These are phyloP conservation scores for Grammomys surdaster DNA, from an alignment of 2,113 vertebrate species.

Conservation along the genomic window DNA sequence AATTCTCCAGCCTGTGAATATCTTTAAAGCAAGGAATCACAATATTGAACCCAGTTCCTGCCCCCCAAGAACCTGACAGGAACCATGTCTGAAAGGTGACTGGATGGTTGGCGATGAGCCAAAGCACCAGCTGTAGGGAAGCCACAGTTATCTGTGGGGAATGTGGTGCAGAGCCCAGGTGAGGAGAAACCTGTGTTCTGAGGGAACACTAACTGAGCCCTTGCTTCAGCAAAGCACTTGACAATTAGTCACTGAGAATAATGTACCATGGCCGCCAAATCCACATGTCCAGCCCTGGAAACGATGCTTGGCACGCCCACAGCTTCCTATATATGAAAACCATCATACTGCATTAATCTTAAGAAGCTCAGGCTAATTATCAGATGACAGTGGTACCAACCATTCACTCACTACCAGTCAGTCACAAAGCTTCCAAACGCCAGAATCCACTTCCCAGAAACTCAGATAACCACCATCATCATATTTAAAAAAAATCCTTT, in stretches of 20 bases:
- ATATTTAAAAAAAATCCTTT: neutral
- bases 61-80: neutral
- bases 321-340: neutral
- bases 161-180: neutral
- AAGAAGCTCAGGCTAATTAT: constrained; percentile 15
- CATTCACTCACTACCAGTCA: neutral
- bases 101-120: neutral
- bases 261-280: neutral
- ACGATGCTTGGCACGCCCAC: neutral
- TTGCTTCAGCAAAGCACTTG: neutral
- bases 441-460: neutral
- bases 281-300: neutral
- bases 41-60: neutral
- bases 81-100: neutral
- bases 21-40: neutral
- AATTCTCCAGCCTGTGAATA: neutral
- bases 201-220: neutral
- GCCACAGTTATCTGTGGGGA: neutral
- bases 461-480: neutral
- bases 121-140: neutral
- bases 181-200: neutral
- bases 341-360: neutral
- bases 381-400: neutral
- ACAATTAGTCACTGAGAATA: neutral
- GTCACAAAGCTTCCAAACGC: neutral